A percentile compares a stretch with the other conserved stretches of the same genome.
These are phyloP conservation scores for Dendrolimus pini DNA, from an alignment of 2,888 invertebrate species.

Conservation along the genomic window DNA sequence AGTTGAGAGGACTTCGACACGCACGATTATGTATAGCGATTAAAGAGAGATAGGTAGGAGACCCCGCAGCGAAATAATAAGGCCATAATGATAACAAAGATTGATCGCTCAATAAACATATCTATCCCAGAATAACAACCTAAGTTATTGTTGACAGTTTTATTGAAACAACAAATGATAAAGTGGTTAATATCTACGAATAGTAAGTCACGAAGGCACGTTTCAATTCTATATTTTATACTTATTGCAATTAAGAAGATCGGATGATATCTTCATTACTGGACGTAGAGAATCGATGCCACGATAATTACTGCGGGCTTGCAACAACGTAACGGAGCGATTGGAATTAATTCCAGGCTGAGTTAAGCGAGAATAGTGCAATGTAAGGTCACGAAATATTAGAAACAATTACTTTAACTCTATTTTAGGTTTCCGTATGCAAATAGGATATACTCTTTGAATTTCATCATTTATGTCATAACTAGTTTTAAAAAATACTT, in stretches of 20 bases:
- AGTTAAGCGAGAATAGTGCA: constrained; percentile 40
- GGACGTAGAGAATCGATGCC: constrained; percentile 46
- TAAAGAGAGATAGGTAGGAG: not conserved
- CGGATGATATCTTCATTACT: constrained; percentile 60
- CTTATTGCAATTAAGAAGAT: constrained; percentile 49
- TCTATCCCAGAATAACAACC: not conserved
- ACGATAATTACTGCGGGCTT: constrained; percentile 49
- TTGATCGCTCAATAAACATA: not conserved
- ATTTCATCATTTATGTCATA: no score
- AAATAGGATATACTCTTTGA: no score
- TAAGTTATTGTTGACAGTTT: not conserved
- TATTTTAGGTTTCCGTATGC: no score
- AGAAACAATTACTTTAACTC: no score
- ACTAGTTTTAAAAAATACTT: no score
- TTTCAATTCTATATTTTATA: not conserved
- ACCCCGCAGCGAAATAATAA: not conserved
- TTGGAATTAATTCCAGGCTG: constrained; percentile 46
- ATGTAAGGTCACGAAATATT: constrained; percentile 28
- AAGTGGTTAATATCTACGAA: not conserved
- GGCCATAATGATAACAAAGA: not conserved
- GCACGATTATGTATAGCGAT: not conserved
- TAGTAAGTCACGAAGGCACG: not conserved
- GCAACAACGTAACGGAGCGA: constrained; percentile 28
- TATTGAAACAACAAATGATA: not conserved
- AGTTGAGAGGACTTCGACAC: no score